phyloP scores from a whole-genome alignment of 2,797 vertebrate species.

The Sebastes trivittatus region DNA sequence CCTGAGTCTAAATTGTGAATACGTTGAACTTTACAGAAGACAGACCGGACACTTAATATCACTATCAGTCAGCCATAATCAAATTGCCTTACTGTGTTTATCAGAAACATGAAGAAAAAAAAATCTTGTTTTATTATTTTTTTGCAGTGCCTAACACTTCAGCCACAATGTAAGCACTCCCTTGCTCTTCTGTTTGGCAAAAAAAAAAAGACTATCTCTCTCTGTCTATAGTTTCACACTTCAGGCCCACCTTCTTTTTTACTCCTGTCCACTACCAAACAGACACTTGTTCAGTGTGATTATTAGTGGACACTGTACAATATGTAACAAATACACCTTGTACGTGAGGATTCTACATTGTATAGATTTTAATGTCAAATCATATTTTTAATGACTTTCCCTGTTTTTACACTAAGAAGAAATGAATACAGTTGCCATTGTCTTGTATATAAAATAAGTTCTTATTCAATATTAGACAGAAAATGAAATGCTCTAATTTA shows the following conservation, averaged over 20 bases:
- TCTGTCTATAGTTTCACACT: conserved; percentile 39
- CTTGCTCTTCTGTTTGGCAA: conserved; percentile 48
- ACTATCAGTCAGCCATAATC: conserved; percentile 75
- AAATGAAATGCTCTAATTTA: conserved; percentile 20
- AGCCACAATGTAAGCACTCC: conserved; percentile 75
- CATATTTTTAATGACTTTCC: conserved; percentile 26
- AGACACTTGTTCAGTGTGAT: conserved; percentile 4
- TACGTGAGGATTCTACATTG: conserved; percentile 24
- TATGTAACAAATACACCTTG: background rate
- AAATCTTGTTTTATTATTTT: conserved; percentile 43
- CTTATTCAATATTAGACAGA: conserved; percentile 1
- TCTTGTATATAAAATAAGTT: conserved; percentile 37
- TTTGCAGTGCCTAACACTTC: conserved; percentile 77
- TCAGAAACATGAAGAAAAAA: conserved; percentile 44
- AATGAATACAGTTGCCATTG: background rate
- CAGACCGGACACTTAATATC: conserved; percentile 54
- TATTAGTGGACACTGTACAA: conserved; percentile 4
- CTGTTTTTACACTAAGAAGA: conserved; percentile 21
- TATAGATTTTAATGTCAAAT: conserved; percentile 42
- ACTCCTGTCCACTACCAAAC: background rate
- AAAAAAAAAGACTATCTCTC: background rate
- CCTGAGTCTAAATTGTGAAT: conserved; percentile 70
- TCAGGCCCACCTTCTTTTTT: conserved; percentile 1
- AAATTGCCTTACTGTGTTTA: conserved; percentile 84
- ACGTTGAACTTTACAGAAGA: conserved; percentile 56